Conservation (phyloP, 2,113 vertebrate species). For the Pangasianodon gigas region DNA sequence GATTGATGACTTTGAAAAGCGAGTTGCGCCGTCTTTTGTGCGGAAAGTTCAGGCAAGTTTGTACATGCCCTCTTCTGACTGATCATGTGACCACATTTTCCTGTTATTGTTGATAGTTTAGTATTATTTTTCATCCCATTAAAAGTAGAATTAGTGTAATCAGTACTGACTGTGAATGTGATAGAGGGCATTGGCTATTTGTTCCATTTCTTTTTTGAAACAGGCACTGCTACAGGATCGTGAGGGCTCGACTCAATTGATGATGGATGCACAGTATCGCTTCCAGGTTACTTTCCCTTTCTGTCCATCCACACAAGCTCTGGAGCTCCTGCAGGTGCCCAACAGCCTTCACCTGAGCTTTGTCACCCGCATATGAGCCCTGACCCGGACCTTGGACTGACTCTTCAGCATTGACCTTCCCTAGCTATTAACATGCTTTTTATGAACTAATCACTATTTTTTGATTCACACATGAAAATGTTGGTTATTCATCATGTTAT, state of each 20-base stretch:
- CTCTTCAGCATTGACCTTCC: neutral
- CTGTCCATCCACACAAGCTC: conserved; percentile 81
- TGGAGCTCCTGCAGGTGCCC: conserved; percentile 90
- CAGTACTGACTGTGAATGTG: neutral
- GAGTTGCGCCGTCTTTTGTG: conserved; percentile 89
- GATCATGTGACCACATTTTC: neutral
- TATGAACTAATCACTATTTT: neutral
- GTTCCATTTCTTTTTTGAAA: conserved; percentile 44
- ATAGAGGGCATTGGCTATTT: neutral
- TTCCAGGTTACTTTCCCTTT: conserved; percentile 97
- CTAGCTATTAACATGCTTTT: neutral
- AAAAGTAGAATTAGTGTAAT: neutral
- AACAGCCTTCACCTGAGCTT: conserved; percentile 89
- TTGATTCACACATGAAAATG: neutral
- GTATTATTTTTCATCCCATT: neutral
- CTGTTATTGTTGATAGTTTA: neutral
- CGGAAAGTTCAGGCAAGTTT: conserved; percentile 90
- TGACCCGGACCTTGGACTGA: conserved; percentile 9
- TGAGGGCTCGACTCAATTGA: conserved; percentile 81
- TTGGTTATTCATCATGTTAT: neutral
- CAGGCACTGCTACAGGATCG: conserved; percentile 84
- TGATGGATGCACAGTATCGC: conserved; percentile 87
- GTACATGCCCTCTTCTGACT: neutral
- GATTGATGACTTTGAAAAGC: conserved; percentile 96
- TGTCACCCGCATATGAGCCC: conserved; percentile 80